Evolutionary conservation across 2,113 vertebrate species (phyloP), one percentile per base, ranked within the genome.

Genomic region (Oenanthe oenanthe): DNA sequence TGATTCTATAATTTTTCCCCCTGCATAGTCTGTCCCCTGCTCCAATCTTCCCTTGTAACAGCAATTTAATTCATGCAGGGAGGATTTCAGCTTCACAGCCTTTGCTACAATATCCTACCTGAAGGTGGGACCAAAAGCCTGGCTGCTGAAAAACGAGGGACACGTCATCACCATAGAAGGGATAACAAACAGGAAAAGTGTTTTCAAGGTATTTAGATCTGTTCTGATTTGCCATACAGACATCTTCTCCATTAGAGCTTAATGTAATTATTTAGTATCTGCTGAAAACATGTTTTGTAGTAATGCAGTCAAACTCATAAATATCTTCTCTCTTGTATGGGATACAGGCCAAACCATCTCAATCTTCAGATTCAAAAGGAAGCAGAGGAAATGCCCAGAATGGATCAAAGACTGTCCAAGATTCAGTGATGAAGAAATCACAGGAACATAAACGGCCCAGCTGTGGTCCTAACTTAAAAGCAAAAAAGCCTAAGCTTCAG

Each of bases 21-120:
- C 9, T 51, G 18, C 24, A 11, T n/a, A 12, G 12, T 68, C 12
- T 86, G 32, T 36, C 57, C 36, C 71, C 19, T 36, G 9, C 22
- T 63, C 32, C 36, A 75, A 0, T 25, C 3, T 62, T 89, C 79
- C 26, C 22, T 54, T 63, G 0, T 62, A 72, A 92, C 19, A 22
- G 24, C 72, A 25, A n/a, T 92, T 77, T 97, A 26, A 93, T 77
- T 89, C 51, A 15, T 87, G 18, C 97, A 99, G 99, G 89, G 99
- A 99, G 97, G 99, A 99, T 87, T 99, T 99, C 98, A 99, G 99
- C 97, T 99, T 99, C 95, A 99, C 99, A 0, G 99, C 99, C 0
- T 99, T 99, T 57, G 98, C 99, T 38, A 99, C 99, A 21, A 98
- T 99, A 96, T 99, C 99, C 29, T 99, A 99, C 93, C 60, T 99